Evolutionary conservation across 2,113 vertebrate genomes (phyloP).

Genomic region (Camelus bactrianus): DNA sequence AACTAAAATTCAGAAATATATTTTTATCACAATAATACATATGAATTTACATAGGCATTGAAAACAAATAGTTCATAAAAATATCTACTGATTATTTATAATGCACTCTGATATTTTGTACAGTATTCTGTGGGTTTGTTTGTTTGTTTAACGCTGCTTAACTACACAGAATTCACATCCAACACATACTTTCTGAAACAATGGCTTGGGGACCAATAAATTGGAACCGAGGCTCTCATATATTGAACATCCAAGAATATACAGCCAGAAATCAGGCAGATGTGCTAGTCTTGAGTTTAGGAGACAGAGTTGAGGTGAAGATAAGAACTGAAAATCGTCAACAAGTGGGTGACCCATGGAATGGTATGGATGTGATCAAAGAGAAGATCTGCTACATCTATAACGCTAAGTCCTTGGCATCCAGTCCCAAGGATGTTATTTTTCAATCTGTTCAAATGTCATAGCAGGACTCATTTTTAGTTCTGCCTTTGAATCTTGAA

Average conservation of each 20-base stretch:
- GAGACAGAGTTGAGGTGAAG: background rate
- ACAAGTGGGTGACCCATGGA: background rate
- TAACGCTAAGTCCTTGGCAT: background rate
- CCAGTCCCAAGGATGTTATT: background rate
- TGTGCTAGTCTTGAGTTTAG: background rate
- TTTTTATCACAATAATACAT: background rate
- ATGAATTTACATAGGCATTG: background rate
- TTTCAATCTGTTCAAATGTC: background rate
- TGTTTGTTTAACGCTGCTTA: background rate
- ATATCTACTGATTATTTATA: background rate
- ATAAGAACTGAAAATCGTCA: background rate
- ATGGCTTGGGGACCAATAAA: background rate
- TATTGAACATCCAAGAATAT: background rate
- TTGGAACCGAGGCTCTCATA: background rate
- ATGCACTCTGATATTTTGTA: background rate
- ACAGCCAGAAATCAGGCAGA: background rate
- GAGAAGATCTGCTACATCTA: background rate
- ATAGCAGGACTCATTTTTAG: constrained; percentile 3
- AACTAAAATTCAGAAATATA: constrained; percentile 16
- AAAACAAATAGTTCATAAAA: constrained; percentile 48
- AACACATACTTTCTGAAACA: background rate
- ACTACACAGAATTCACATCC: background rate
- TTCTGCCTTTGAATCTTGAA: background rate
- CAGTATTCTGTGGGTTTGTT: background rate
- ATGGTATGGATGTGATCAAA: background rate